Evolutionary conservation across 2,888 invertebrate species (phyloP), one percentile per base, ranked within the genome.

Genomic region (Formica aserva): DNA sequence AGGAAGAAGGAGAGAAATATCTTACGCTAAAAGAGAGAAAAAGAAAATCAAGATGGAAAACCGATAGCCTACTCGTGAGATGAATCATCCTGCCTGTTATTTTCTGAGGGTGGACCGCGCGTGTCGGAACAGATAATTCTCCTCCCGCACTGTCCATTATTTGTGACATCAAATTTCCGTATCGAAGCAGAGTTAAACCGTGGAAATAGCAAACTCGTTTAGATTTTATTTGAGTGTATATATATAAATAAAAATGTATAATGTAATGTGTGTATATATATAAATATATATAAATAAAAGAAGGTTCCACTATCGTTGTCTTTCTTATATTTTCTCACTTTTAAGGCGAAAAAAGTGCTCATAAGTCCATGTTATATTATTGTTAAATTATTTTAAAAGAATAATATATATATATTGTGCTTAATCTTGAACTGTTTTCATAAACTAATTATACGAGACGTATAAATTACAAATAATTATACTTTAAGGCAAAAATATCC

Each of bases 1-100:
- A 57, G 80, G 38, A 48, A 48, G 22, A 65, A 32, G 29, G 9
- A 41, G 52, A 9, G 32, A 29, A 52, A n/a, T 18, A 63, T 57
- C 48, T 80, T 75, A 63, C 52, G 11, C 26, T 66, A 62, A 41
- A 84, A 65, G 45, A 48, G 48, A 52, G 26, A 72, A 18, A 57
- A 29, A 48, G 2, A 18, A n/a, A 52, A 6, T 8, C 9, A 41
- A 67, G 63, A 63, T 81, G 11, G 48, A 75, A 62, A 74, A 81
- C 63, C 62, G 63, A 81, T 81, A 52, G 22, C n/a, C n/a, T 38
- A 29, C 8, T 62, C 60, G 41, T 18, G 75, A 81, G 81, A 81
- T 81, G 52, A 81, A 75, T 75, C 80, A 62, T 41, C 62, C 38
- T 69, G 55, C 69, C 57, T 72, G 62, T 62, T 74, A 81, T 74